Evolutionary conservation across 2,797 vertebrate genomes (phyloP), one percentile per base, ranked within the genome.

Genomic region (Philypnodon macrostomus): DNA sequence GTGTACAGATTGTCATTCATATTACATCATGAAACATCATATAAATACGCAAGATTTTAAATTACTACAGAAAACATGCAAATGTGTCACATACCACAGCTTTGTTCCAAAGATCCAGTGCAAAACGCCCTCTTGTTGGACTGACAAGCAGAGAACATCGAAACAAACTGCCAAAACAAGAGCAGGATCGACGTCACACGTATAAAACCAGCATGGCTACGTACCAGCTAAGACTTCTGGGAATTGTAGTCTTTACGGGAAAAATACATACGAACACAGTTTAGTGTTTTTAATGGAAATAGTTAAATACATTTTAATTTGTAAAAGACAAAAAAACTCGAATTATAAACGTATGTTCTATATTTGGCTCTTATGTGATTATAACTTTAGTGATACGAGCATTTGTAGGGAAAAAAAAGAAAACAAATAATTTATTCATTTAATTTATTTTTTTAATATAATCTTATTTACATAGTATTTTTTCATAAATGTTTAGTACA

Each of bases 401-500:
- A n/a, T n/a, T n/a, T n/a, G n/a, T n/a, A n/a, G n/a, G n/a, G n/a
- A n/a, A n/a, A n/a, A n/a, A n/a, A n/a, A n/a, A n/a, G n/a, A n/a
- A n/a, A n/a, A n/a, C n/a, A 1, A 45, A 2, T 39, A 2, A 50
- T 80, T 77, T 75, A 83, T 88, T 86, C 79, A 89, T 80, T 82
- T 85, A 83, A 86, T 82, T 88, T 90, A 76, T 89, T 87, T n/a
- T n/a, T n/a, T 90, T 89, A 89, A 90, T 91, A 91, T 89, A 91
- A 91, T 91, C 88, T 91, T 90, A 91, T 91, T 90, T 91, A 90
- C 90, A 91, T 63, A 61, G 79, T 86, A 88, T 83, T 85, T 83
- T 81, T 86, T 86, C 87, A 90, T 88, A 89, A 89, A 91, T 90
- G 87, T 90, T 91, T 88, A 91, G 86, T 88, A 90, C 88, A 90